Evolutionary conservation across 1,140 invertebrate genomes (phyloP).

Genomic region (Brachionus asplanchnoidis): DNA sequence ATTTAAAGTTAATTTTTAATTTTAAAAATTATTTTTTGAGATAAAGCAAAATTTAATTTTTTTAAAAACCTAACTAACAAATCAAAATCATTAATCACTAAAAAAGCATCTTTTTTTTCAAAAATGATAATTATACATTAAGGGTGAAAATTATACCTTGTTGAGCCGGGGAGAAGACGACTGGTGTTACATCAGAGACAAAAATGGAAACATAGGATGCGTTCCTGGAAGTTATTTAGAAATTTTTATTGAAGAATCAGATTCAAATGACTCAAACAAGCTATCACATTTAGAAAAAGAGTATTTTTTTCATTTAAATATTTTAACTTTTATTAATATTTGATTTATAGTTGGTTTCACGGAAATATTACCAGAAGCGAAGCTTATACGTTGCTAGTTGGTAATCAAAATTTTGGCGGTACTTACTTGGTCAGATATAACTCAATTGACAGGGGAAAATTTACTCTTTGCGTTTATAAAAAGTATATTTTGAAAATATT

Average conservation of each 20-base stretch:
- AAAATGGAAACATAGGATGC: constrained; percentile 7
- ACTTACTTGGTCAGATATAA: constrained; percentile 20
- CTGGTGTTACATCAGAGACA: not conserved
- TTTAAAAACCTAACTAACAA: not conserved
- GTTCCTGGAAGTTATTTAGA: not conserved
- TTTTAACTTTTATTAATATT: not conserved
- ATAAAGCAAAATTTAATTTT: too few relatives aligned
- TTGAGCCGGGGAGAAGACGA: not conserved
- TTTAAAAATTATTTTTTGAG: too few relatives aligned
- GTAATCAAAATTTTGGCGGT: not conserved
- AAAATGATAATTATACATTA: not conserved
- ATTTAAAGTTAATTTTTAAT: not conserved
- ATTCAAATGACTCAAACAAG: not conserved
- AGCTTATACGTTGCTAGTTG: constrained; percentile 17
- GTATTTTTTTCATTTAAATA: not conserved
- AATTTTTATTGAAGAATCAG: not conserved
- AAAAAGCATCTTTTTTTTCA: not conserved
- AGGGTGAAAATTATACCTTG: constrained; percentile 22
- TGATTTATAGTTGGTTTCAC: constrained; percentile 28
- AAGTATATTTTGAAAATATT: not conserved
- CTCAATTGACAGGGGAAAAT: constrained; percentile 19
- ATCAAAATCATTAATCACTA: not conserved
- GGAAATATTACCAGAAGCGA: constrained; percentile 33
- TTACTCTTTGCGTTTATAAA: constrained; percentile 39
- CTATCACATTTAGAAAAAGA: not conserved